Conservation (phyloP, 2,888 invertebrate species). For the Andrena trimmerana region DNA sequence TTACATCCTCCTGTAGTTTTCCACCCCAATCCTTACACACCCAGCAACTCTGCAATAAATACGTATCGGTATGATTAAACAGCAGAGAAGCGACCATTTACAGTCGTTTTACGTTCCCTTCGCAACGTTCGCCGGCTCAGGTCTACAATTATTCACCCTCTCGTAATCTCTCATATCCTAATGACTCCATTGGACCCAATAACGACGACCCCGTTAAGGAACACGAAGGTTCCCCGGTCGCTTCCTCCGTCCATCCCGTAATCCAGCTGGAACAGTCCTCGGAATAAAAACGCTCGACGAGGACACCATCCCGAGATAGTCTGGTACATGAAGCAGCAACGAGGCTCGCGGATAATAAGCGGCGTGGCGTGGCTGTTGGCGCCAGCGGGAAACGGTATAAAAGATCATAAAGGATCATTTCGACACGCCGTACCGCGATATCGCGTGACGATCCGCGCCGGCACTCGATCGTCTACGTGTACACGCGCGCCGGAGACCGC, state of each 20-base stretch:
- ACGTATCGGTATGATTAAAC: background rate
- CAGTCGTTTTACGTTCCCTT: background rate
- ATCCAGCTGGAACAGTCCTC: slow-evolving; percentile 14
- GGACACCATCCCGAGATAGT: background rate
- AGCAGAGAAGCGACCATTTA: background rate
- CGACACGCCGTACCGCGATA: slow-evolving; percentile 42
- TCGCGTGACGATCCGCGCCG: slow-evolving; percentile 50
- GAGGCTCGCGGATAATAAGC: slow-evolving; percentile 26
- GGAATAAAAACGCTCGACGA: slow-evolving; percentile 1
- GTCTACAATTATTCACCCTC: slow-evolving; percentile 3
- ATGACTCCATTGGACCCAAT: slow-evolving; percentile 34
- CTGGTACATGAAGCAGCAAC: background rate
- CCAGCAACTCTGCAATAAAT: background rate
- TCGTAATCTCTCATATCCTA: slow-evolving; percentile 13
- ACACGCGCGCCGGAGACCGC: background rate
- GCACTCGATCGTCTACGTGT: background rate
- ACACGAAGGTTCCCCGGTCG: background rate
- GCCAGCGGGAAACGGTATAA: slow-evolving; percentile 38
- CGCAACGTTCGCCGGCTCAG: background rate
- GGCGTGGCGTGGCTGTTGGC: slow-evolving; percentile 18
- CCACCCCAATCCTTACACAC: background rate
- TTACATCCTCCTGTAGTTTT: no score
- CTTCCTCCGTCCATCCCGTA: background rate
- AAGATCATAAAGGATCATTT: slow-evolving; percentile 52
- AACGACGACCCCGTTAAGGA: background rate